Evolutionary conservation across 2,797 vertebrate genomes (phyloP).

Genomic region (Channa striata): DNA sequence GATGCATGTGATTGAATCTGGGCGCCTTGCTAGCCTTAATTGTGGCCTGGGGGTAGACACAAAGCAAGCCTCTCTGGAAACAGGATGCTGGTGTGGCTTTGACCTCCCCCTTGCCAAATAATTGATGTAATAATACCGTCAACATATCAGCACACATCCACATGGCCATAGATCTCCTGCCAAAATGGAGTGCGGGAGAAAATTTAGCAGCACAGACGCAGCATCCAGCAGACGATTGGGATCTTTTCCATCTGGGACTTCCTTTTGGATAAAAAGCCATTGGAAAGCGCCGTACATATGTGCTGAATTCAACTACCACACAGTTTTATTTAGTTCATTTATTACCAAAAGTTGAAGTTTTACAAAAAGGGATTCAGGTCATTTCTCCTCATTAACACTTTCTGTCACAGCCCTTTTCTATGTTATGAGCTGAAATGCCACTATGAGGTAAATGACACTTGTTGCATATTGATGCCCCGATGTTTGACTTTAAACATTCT

Average conservation of each 20-base stretch:
- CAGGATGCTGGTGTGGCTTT: constrained; percentile 87
- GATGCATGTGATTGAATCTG: constrained; percentile 89
- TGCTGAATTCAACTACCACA: constrained; percentile 32
- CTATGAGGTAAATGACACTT: constrained; percentile 43
- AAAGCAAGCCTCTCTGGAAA: constrained; percentile 83
- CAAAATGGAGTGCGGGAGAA: constrained; percentile 64
- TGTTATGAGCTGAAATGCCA: constrained; percentile 44
- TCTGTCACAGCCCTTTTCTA: constrained; percentile 1
- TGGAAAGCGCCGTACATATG: constrained; percentile 42
- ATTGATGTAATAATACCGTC: constrained; percentile 88
- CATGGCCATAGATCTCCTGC: constrained; percentile 80
- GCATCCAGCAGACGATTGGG: constrained; percentile 59
- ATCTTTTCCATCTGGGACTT: constrained; percentile 58
- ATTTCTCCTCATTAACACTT: constrained; percentile 21
- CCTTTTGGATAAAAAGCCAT: constrained; percentile 35
- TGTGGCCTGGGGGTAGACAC: constrained; percentile 84
- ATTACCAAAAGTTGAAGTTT: neutral
- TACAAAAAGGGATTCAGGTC: constrained; percentile 27
- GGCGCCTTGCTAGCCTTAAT: constrained; percentile 84
- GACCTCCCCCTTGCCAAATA: constrained; percentile 85
- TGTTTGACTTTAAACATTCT: constrained; percentile 55
- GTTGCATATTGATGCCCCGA: constrained; percentile 53
- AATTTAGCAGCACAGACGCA: constrained; percentile 67
- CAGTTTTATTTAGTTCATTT: constrained; percentile 30
- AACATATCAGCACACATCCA: constrained; percentile 88